Evolutionary conservation across 2,888 invertebrate species (phyloP).

Genomic region (Tetragonisca angustula): DNA sequence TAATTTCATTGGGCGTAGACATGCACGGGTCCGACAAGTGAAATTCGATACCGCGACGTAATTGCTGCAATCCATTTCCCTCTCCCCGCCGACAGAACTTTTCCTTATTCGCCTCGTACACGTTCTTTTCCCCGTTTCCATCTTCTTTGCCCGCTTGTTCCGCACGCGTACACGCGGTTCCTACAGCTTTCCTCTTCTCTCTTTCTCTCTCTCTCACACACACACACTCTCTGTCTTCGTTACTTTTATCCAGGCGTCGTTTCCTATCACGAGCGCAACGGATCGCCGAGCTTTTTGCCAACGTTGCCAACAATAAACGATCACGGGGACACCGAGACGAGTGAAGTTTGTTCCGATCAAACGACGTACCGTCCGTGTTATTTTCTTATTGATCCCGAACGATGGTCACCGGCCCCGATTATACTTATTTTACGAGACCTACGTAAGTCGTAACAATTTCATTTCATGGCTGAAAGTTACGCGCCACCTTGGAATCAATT

Average conservation of each 20-base stretch:
- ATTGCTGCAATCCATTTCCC: conserved; percentile 36
- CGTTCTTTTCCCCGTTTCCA: background rate
- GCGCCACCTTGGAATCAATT: background rate
- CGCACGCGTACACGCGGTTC: background rate
- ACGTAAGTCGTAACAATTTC: conserved; percentile 57
- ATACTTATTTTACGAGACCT: conserved; percentile 31
- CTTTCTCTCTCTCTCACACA: too few relatives aligned
- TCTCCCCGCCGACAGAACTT: conserved; percentile 11
- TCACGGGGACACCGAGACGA: background rate
- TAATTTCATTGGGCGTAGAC: conserved; percentile 20
- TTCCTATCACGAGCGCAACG: background rate
- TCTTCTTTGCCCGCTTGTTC: background rate
- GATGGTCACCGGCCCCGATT: conserved; percentile 30
- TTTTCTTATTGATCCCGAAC: conserved; percentile 7
- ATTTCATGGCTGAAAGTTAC: conserved; percentile 43
- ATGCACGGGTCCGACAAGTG: background rate
- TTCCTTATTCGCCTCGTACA: conserved; percentile 4
- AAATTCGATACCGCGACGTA: conserved; percentile 39
- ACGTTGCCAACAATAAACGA: conserved; percentile 20
- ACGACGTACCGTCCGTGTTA: conserved; percentile 12
- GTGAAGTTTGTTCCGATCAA: background rate
- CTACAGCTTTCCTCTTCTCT: background rate
- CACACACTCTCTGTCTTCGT: background rate
- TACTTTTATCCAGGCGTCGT: conserved; percentile 2
- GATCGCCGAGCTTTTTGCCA: background rate